These are phyloP conservation scores for Sminthurides aquaticus DNA, from an alignment of 2,888 invertebrate genomes.

Conservation along the genomic window DNA sequence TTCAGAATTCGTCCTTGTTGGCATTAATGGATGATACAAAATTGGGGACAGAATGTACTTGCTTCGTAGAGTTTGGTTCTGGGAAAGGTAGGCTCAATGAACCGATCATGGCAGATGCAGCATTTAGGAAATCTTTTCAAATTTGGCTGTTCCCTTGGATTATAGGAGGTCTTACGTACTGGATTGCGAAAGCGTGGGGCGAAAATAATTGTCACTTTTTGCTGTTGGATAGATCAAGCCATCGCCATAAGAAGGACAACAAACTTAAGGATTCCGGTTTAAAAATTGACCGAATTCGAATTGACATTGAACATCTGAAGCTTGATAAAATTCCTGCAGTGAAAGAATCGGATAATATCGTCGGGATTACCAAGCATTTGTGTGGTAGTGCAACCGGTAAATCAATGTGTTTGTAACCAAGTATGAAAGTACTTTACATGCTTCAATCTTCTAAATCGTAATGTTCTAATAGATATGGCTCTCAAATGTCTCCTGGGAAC, in stretches of 20 bases:
- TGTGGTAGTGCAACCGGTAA: constrained; percentile 80
- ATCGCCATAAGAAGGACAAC: constrained; percentile 72
- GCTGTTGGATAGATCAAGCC: constrained; percentile 69
- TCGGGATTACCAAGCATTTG: constrained; percentile 78
- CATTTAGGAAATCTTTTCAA: constrained; percentile 10
- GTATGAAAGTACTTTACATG: no score
- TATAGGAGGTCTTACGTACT: constrained; percentile 68
- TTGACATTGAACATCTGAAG: constrained; percentile 71
- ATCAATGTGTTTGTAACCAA: constrained; percentile 20
- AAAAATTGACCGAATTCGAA: constrained; percentile 59
- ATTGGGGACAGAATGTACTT: constrained; percentile 57
- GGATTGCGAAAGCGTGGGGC: constrained; percentile 60
- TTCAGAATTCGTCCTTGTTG: constrained; percentile 70
- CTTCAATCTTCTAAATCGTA: no score
- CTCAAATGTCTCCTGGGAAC: constrained; percentile 58
- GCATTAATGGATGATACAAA: constrained; percentile 58
- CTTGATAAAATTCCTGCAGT: constrained; percentile 54
- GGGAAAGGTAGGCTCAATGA: constrained; percentile 72
- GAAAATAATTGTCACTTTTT: constrained; percentile 55
- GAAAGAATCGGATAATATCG: constrained; percentile 48
- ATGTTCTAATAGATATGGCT: constrained; percentile 57
- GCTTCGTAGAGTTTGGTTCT: constrained; percentile 80
- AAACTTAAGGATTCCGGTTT: constrained; percentile 50
- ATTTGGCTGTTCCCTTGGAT: not conserved
- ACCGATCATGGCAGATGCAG: no score